Percentiles rank a stretch among this genome's conserved stretches.
Conservation (phyloP, 1,140 invertebrate genomes). For the Lethocerus indicus region DNA sequence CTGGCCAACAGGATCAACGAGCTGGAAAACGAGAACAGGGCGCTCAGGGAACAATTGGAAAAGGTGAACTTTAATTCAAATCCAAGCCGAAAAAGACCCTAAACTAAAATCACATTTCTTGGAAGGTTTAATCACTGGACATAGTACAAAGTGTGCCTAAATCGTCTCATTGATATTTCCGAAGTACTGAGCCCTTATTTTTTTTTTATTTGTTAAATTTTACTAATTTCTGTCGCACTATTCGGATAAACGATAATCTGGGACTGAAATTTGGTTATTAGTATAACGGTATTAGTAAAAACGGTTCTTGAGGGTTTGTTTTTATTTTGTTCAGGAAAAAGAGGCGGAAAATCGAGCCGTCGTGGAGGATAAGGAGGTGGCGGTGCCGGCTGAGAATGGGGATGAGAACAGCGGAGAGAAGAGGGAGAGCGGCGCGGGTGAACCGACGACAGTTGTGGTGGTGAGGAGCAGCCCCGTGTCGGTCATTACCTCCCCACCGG, state of each 20-base stretch:
- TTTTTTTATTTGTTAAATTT: neutral
- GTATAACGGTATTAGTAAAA: no score
- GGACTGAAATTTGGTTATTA: no score
- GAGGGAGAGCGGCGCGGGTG: neutral
- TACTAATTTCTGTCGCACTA: neutral
- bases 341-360: neutral
- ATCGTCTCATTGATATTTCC: neutral
- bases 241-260: no score
- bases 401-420: neutral
- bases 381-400: neutral
- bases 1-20: slow-evolving; percentile 18
- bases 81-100: neutral
- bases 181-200: neutral
- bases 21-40: slow-evolving; percentile 16
- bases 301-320: no score
- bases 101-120: neutral
- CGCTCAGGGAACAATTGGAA: slow-evolving; percentile 13
- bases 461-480: slow-evolving; percentile 20
- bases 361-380: neutral
- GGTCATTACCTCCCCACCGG: slow-evolving; percentile 20
- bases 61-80: slow-evolving; percentile 5
- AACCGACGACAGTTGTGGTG: slow-evolving; percentile 2
- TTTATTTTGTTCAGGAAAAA: neutral
- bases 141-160: no score
- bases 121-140: no score